A percentile compares a stretch with the other conserved stretches of the same genome.
phyloP scores from a whole-genome alignment of 2,797 vertebrate genomes.

The Australoheros facetus region DNA sequence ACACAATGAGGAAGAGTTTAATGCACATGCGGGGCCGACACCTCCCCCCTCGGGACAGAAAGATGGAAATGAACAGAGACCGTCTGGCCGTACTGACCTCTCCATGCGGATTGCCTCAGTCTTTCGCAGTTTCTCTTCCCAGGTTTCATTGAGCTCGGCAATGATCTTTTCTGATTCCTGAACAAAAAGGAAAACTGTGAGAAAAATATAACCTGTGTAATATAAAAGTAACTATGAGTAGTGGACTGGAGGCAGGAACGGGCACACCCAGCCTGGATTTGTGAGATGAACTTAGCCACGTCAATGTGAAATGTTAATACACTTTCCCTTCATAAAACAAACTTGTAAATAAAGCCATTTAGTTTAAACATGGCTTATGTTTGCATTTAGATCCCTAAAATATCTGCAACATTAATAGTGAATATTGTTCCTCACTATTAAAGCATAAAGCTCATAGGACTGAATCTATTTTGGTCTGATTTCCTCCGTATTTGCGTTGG shows the following conservation, averaged over 20 bases:
- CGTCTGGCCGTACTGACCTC: conserved; percentile 80
- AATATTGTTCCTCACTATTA: conserved; percentile 34
- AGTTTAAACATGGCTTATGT: rapidly evolving
- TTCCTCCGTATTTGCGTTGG: conserved; percentile 73
- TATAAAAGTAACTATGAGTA: background rate
- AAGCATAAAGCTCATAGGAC: conserved; percentile 42
- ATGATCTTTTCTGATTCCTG: conserved; percentile 99
- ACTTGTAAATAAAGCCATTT: no score
- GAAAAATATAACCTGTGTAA: background rate
- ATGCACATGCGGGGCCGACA: conserved; percentile 6
- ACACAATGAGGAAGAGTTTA: conserved; percentile 8
- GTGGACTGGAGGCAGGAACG: background rate
- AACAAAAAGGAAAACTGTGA: conserved; percentile 19
- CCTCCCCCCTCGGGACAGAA: background rate
- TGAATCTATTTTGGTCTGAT: conserved; percentile 77
- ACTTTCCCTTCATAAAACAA: background rate
- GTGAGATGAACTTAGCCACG: background rate
- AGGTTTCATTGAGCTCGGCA: conserved; percentile 98
- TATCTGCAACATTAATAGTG: background rate
- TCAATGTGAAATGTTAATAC: background rate
- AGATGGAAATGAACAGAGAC: conserved; percentile 11
- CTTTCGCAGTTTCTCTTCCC: conserved; percentile 98
- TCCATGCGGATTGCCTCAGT: conserved; percentile 99
- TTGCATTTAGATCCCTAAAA: background rate
- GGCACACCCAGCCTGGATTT: background rate